A percentile compares a stretch with the other conserved stretches of the same genome.
Evolutionary conservation across 2,888 invertebrate species (phyloP).

Genomic region (Nymphalis urticae): DNA sequence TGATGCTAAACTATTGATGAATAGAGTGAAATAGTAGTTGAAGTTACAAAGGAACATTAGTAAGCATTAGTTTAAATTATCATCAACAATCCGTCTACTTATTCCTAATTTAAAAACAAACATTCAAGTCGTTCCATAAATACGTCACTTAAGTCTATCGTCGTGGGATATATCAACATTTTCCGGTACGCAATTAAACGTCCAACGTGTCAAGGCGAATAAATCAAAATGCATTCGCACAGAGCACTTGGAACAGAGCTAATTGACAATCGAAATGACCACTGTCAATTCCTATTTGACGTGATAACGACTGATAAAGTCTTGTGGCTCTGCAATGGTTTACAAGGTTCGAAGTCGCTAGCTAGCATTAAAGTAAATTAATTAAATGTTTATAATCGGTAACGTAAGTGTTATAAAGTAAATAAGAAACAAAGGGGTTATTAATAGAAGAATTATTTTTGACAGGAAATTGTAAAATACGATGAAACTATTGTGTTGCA

Average conservation of each 20-base stretch:
- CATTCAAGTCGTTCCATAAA: constrained; percentile 19
- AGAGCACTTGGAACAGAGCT: constrained; percentile 31
- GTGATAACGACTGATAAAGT: constrained; percentile 10
- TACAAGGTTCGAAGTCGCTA: neutral
- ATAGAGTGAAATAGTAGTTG: too few species aligned
- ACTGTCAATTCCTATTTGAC: constrained; percentile 21
- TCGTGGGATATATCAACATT: constrained; percentile 40
- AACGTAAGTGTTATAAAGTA: too few species aligned
- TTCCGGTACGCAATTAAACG: constrained; percentile 44
- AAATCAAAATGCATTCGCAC: constrained; percentile 40
- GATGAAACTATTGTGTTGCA: too few species aligned
- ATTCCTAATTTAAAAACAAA: neutral
- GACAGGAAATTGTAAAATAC: too few species aligned
- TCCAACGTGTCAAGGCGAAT: constrained; percentile 37
- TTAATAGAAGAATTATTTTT: too few species aligned
- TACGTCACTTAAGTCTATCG: constrained; percentile 30
- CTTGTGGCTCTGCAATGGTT: neutral
- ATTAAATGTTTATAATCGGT: too few species aligned
- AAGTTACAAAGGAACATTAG: too few species aligned
- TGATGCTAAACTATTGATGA: too few species aligned
- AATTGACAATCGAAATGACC: constrained; percentile 36
- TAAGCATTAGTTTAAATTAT: too few species aligned
- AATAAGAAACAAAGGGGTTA: too few species aligned
- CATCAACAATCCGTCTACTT: neutral
- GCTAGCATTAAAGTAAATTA: neutral